Percentiles rank a stretch among this genome's conserved stretches.
Evolutionary conservation across 2,113 vertebrate genomes (phyloP).

Genomic region (Ramphastos sulfuratus): DNA sequence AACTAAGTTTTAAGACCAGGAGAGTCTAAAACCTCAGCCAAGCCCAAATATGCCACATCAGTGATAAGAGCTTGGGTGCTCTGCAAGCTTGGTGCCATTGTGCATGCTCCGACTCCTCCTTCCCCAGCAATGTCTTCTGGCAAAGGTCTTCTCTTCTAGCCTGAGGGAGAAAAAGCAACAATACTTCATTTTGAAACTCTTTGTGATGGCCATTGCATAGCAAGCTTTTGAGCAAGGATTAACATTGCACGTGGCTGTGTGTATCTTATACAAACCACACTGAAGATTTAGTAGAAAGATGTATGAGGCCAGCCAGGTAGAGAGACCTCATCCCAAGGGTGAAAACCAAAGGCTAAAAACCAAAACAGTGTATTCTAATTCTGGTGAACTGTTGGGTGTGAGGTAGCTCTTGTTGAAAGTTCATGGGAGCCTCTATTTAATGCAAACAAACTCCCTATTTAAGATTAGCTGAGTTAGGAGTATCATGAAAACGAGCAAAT

Average conservation of each 20-base stretch:
- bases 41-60: background rate
- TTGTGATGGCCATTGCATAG: background rate
- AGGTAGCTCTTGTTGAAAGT: background rate
- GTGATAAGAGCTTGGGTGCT: background rate
- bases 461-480: background rate
- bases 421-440: background rate
- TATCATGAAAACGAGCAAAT: background rate
- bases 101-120: background rate
- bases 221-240: background rate
- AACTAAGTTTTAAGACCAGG: background rate
- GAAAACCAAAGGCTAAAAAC: fast-evolving
- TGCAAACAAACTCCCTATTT: background rate
- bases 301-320: background rate
- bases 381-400: background rate
- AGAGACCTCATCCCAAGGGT: background rate
- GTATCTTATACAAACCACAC: background rate
- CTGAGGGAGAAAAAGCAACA: background rate
- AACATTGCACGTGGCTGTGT: background rate
- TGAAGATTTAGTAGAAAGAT: background rate
- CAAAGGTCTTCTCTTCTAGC: background rate
- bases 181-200: background rate
- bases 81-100: background rate
- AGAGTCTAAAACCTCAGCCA: background rate
- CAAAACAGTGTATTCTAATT: background rate
- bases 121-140: background rate